Base-by-base conservation (phyloP, 2,797 vertebrate genomes). In the Cottoperca gobio region DNA sequence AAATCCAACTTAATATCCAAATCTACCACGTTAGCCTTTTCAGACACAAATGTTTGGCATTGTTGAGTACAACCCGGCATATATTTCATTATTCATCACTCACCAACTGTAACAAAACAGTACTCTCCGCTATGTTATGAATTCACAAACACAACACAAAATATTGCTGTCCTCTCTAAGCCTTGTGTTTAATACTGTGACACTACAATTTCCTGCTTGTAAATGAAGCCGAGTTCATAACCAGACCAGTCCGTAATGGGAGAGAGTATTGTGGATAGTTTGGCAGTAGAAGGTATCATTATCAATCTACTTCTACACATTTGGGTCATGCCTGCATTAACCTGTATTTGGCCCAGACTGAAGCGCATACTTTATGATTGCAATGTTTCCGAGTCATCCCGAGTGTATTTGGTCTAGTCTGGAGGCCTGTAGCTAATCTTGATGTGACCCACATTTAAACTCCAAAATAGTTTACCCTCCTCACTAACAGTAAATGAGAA, bases 381-480 rank as follows among this genome's bases (percentile, higher is more conserved):
- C 54, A 50, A 31, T 63, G 61, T 82, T 88, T 81, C 70, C 53
- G 16, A 76, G 64, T 78, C 14, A 2, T 76, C 79, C 70, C 52
- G 1, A 64, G 82, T 79, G 78, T 81, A 72, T 89, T 86, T 66
- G 62, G 63, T 83, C 53, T 80, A 42, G 78, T 84, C 86, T 92
- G 83, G 57, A 66, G 81, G 66, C 67, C 76, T 62, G 72, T 48
- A 75, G 73, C 83, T 93, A 84, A 89, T 93, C 89, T 91, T 82
- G 72, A 89, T 81, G 49, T 90, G 90, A 61, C 90, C 91, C 86
- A 91, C 75, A 90, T 94, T 90, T 70, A 60, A 39, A 45, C 82
- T 71, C 86, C 65, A 79, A 89, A 89, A 84, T 87, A 89, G 79
- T 86, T 84, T 50, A 57, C 82, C 52, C 55, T 79, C 42, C 69